phyloP scores from a whole-genome alignment of 2,888 invertebrate species.

The Euspilapteryx auroguttella region DNA sequence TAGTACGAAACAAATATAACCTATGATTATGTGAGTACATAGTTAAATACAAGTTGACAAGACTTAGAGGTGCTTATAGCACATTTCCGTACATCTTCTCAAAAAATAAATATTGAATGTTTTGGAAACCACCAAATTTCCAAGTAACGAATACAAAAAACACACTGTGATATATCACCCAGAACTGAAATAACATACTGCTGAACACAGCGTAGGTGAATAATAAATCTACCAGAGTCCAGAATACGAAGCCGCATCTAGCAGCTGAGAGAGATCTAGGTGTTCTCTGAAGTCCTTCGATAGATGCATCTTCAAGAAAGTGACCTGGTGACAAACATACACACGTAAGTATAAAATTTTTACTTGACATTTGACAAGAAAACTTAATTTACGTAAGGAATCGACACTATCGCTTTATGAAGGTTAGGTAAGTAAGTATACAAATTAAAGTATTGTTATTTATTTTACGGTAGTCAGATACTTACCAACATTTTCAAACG shows the following conservation, averaged over 20 bases:
- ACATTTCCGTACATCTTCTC: too few species aligned
- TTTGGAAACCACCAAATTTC: slow-evolving; percentile 63
- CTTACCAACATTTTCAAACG: slow-evolving; percentile 60
- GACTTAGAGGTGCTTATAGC: too few species aligned
- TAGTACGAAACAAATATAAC: too few species aligned
- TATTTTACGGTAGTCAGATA: not conserved
- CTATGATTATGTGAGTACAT: too few species aligned
- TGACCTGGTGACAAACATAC: slow-evolving; percentile 32
- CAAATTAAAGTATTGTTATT: too few species aligned
- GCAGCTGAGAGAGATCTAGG: slow-evolving; percentile 25
- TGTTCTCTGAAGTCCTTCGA: slow-evolving; percentile 17
- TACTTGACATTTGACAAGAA: too few species aligned
- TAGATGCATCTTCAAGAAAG: slow-evolving; percentile 23
- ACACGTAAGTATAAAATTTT: too few species aligned
- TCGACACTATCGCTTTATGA: too few species aligned
- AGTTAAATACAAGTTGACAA: too few species aligned
- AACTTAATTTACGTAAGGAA: too few species aligned
- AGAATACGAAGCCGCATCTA: slow-evolving; percentile 62
- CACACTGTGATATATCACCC: slow-evolving; percentile 57
- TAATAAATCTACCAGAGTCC: slow-evolving; percentile 61
- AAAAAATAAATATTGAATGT: slow-evolving; percentile 54
- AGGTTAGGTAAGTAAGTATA: too few species aligned
- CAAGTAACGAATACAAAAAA: slow-evolving; percentile 56
- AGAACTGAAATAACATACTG: slow-evolving; percentile 45
- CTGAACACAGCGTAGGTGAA: slow-evolving; percentile 41